A percentile compares a stretch with the other conserved stretches of the same genome.
Conservation (phyloP, 2,888 invertebrate species). For the Trissolcus japonicus region DNA sequence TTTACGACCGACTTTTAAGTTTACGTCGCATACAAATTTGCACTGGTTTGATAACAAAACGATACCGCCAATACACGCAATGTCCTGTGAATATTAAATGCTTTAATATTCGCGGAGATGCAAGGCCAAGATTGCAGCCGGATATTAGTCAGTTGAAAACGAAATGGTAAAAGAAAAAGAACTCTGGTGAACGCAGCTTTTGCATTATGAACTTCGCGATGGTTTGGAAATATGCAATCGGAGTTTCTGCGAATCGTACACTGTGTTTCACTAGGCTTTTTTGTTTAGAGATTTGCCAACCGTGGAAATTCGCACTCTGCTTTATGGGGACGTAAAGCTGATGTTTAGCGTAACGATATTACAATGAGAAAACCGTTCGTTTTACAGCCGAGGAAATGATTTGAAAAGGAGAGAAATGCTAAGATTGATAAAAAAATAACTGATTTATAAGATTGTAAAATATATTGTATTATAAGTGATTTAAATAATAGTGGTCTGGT, state of each 20-base stretch:
- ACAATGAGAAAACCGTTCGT: neutral
- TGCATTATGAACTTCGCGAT: neutral
- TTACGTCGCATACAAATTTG: conserved; percentile 51
- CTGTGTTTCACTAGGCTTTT: neutral
- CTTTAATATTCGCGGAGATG: conserved; percentile 26
- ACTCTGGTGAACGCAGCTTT: conserved; percentile 1
- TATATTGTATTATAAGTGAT: no score
- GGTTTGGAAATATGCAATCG: conserved; percentile 7
- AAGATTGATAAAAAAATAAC: no score
- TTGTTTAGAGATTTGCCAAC: conserved; percentile 8
- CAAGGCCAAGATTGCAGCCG: conserved; percentile 6
- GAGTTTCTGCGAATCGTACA: conserved; percentile 8
- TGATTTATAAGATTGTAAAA: no score
- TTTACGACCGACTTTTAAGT: conserved; percentile 46
- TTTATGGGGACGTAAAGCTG: conserved; percentile 27
- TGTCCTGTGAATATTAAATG: conserved; percentile 43
- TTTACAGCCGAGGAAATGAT: no score
- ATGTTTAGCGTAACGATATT: conserved; percentile 8
- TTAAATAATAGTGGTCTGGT: no score
- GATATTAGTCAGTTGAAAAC: neutral
- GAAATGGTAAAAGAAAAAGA: conserved; percentile 5
- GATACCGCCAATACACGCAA: conserved; percentile 39
- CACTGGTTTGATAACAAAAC: conserved; percentile 48
- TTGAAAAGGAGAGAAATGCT: no score
- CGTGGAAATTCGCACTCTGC: conserved; percentile 15